A percentile compares a stretch with the other conserved stretches of the same genome.
phyloP scores from a whole-genome alignment of 1,140 invertebrate genomes.

The Subanguina moxae region DNA sequence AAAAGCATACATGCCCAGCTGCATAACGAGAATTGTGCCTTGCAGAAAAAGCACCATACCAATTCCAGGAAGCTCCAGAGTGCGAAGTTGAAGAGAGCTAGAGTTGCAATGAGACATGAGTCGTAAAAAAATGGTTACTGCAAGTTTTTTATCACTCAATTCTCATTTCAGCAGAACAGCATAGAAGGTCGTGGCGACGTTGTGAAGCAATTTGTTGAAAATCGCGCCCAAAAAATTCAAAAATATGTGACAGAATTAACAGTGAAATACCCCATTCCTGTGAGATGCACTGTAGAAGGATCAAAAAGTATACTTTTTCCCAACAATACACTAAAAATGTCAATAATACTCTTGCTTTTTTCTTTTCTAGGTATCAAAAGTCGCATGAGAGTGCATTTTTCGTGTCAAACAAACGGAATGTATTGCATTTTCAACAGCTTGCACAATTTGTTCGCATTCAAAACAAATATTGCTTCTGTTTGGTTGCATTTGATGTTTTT shows the following conservation, averaged over 20 bases:
- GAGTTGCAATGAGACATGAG: too few relatives aligned
- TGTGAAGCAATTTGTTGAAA: conserved; percentile 51
- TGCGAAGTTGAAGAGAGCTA: too few relatives aligned
- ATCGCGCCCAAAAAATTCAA: conserved; percentile 46
- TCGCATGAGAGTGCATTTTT: conserved; percentile 75
- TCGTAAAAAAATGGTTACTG: too few relatives aligned
- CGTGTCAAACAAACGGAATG: conserved; percentile 68
- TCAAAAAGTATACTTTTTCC: conserved; percentile 34
- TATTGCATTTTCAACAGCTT: conserved; percentile 79
- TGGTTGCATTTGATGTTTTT: conserved; percentile 95
- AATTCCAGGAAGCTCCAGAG: too few relatives aligned
- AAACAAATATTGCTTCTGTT: conserved; percentile 77
- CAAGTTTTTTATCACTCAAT: neutral
- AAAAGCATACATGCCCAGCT: too few relatives aligned
- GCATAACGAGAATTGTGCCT: too few relatives aligned
- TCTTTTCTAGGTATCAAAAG: conserved; percentile 35
- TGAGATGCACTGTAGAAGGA: conserved; percentile 53
- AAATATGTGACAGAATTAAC: conserved; percentile 44
- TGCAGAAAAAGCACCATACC: too few relatives aligned
- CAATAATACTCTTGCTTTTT: neutral
- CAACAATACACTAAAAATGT: neutral
- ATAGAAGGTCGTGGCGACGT: conserved; percentile 42
- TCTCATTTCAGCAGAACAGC: neutral
- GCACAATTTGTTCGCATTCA: conserved; percentile 74
- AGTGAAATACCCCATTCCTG: conserved; percentile 48